Percentiles rank a stretch among this genome's conserved stretches.
Conservation (phyloP, 2,888 invertebrate genomes). For the Rhogogaster chlorosoma region DNA sequence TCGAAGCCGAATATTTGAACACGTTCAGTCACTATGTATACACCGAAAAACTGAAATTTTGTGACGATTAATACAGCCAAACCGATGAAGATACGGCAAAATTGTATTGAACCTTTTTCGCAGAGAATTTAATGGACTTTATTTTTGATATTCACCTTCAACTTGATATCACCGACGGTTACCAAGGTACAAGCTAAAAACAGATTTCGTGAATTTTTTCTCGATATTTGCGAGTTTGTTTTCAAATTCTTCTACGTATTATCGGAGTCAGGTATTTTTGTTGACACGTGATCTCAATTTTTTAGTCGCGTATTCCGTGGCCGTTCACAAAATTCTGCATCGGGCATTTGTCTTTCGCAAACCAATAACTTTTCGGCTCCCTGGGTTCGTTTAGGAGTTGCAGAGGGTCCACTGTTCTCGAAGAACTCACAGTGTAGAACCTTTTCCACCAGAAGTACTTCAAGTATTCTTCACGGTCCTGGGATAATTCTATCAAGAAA, state of each 20-base stretch:
- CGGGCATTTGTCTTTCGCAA: conserved; percentile 63
- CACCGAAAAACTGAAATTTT: background rate
- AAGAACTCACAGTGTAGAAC: conserved; percentile 78
- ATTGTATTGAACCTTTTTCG: background rate
- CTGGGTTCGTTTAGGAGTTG: conserved; percentile 73
- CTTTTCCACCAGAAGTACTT: conserved; percentile 85
- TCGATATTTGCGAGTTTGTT: too few relatives aligned
- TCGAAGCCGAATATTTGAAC: background rate
- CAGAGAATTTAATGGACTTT: background rate
- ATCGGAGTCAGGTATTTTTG: background rate
- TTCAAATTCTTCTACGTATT: background rate
- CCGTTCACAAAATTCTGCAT: conserved; percentile 60
- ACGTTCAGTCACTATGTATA: background rate
- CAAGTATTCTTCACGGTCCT: conserved; percentile 81
- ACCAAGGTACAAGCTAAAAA: background rate
- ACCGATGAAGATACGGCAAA: background rate
- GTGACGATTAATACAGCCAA: background rate
- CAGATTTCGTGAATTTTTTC: background rate
- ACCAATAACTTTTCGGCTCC: conserved; percentile 65
- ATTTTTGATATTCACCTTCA: background rate
- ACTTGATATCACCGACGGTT: background rate
- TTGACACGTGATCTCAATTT: background rate
- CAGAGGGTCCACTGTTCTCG: conserved; percentile 80
- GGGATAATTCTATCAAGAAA: conserved; percentile 79
- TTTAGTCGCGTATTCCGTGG: conserved; percentile 11